phyloP scores from a whole-genome alignment of 2,888 invertebrate species.

The Orthosia incerta region DNA sequence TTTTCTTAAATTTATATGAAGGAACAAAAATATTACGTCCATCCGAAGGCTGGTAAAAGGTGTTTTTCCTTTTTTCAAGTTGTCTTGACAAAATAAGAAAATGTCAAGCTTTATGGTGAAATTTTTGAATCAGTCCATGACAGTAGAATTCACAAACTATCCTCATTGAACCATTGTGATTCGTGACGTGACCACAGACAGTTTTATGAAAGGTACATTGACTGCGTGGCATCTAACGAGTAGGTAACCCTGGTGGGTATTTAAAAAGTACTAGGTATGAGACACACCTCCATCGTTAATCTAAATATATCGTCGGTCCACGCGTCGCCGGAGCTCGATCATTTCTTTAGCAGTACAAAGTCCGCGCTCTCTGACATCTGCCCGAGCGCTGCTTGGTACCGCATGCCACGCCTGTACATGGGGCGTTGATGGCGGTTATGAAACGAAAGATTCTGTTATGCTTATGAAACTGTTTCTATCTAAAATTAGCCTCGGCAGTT shows the following conservation, averaged over 20 bases:
- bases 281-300: slow-evolving; percentile 66
- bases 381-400: slow-evolving; percentile 27
- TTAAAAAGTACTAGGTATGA: slow-evolving; percentile 44
- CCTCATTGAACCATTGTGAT: neutral
- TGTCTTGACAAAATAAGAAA: slow-evolving; percentile 18
- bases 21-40: slow-evolving; percentile 15
- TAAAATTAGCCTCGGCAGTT: neutral
- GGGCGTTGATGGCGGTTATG: slow-evolving; percentile 44
- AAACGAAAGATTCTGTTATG: slow-evolving; percentile 40
- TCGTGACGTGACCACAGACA: neutral
- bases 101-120: slow-evolving; percentile 14
- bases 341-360: slow-evolving; percentile 61
- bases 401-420: slow-evolving; percentile 31
- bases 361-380: slow-evolving; percentile 43
- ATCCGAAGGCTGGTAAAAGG: slow-evolving; percentile 39
- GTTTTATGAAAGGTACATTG: slow-evolving; percentile 13
- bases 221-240: neutral
- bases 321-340: slow-evolving; percentile 25
- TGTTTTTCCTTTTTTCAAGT: slow-evolving; percentile 35
- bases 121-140: neutral
- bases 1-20: neutral
- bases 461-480: slow-evolving; percentile 22
- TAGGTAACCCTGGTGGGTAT: slow-evolving; percentile 21
- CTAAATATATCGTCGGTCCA: slow-evolving; percentile 61
- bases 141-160: neutral